Percentiles rank a stretch among this genome's conserved stretches.
Evolutionary conservation across 1,140 invertebrate species (phyloP).

Genomic region (Heliothis subflexa): DNA sequence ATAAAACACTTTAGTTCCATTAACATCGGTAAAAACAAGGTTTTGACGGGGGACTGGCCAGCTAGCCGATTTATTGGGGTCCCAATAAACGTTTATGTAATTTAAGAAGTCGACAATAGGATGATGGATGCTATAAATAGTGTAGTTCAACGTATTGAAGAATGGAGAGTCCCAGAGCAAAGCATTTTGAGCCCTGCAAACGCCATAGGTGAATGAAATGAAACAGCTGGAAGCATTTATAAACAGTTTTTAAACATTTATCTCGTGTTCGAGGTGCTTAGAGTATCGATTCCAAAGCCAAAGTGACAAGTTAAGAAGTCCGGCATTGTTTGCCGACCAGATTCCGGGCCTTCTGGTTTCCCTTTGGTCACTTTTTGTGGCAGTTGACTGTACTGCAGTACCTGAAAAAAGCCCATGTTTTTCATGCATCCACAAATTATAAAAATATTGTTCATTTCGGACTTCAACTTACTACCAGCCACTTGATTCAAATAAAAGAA

Average conservation of each 20-base stretch:
- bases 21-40: conserved; percentile 24
- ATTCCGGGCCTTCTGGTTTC: conserved; percentile 63
- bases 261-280: conserved; percentile 45
- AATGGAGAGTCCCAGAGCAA: not conserved
- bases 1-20: conserved; percentile 39
- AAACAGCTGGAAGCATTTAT: no score
- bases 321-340: conserved; percentile 62
- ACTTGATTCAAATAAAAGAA: no score
- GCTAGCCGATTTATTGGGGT: conserved; percentile 1
- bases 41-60: not conserved
- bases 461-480: no score
- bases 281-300: conserved; percentile 76
- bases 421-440: not conserved
- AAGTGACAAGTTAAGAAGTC: conserved; percentile 81
- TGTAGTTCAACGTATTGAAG: not conserved
- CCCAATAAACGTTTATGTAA: conserved; percentile 10
- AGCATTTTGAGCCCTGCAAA: not conserved
- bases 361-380: conserved; percentile 66
- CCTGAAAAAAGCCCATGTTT: conserved; percentile 53
- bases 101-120: conserved; percentile 36
- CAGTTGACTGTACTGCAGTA: conserved; percentile 70
- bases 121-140: conserved; percentile 34
- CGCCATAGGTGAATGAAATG: no score
- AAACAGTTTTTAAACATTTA: not conserved
- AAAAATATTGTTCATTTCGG: no score